Evolutionary conservation across 2,113 vertebrate species (phyloP).

Genomic region (Rousettus leschenaultii): DNA sequence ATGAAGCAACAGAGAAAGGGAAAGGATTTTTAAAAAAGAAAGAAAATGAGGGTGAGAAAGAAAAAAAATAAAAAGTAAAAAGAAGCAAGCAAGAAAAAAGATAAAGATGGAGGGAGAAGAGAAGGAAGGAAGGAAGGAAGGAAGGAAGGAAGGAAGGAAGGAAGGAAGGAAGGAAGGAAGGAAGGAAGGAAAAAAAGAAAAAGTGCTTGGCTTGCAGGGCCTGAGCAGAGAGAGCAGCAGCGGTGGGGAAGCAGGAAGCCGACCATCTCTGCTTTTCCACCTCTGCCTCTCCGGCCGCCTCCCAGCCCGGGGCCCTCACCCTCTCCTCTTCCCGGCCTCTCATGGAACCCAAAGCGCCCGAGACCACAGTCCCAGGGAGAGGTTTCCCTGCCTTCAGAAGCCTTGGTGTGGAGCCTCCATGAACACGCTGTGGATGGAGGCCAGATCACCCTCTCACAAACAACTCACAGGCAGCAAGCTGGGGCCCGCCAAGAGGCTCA

Average conservation of each 20-base stretch:
- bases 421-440: neutral
- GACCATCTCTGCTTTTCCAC: rapidly evolving
- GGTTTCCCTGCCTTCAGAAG: neutral
- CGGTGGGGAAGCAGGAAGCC: rapidly evolving
- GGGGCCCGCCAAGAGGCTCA: neutral
- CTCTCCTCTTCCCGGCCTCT: rapidly evolving
- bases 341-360: neutral
- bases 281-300: neutral
- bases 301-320: rapidly evolving
- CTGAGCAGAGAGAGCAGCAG: rapidly evolving
- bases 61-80: too few relatives aligned
- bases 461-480: neutral
- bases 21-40: neutral
- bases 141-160: neutral
- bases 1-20: too few relatives aligned
- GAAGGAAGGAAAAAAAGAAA: rapidly evolving
- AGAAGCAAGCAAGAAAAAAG: too few relatives aligned
- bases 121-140: too few relatives aligned
- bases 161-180: too few relatives aligned
- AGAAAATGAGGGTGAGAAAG: neutral
- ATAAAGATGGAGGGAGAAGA: too few relatives aligned
- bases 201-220: neutral
- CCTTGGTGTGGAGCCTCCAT: neutral
- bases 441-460: neutral
- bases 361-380: neutral